Base-by-base conservation (phyloP, 2,888 invertebrate species). In the Pristionchus maxplancki region DNA sequence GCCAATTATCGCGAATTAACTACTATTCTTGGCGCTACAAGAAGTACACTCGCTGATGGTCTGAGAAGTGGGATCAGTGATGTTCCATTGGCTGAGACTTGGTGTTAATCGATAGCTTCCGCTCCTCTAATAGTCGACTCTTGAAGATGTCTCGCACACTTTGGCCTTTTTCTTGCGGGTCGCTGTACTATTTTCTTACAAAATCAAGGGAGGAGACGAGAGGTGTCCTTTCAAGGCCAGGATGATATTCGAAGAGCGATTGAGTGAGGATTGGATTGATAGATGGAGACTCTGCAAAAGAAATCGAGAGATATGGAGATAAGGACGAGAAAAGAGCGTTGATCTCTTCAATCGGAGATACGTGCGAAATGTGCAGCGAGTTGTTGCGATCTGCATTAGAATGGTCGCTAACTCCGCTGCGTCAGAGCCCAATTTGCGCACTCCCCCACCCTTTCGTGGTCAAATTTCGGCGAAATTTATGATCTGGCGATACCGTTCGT, bases 201-300 rank as follows among this genome's bases (percentile, higher is more conserved):
- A 71, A 71, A 34, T 71, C 71, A 31, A 11, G 0, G 24, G n/a
- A n/a, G n/a, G n/a, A n/a, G n/a, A n/a, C n/a, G n/a, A n/a, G n/a
- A 67, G 31, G 2, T 71, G 71, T 71, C 71, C 71, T 71, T 71
- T 37, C 71, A 64, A 34, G 71, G 37, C 71, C 37, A 37, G 71
- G 20, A 37, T 37, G 71, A 71, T 34, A 34, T 31, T 64, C 15
- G 37, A 71, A 20, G 24, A 71, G 71, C 13, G 2, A n/a, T n/a
- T n/a, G 11, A 31, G 31, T 20, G 11, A 34, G n/a, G n/a, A n/a
- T n/a, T 34, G 31, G 64, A 64, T 11, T 9, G 44, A 44, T 44
- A n/a, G 5, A 24, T 58, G 58, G 58, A 64, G 31, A 11, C 64
- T 64, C 20, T 13, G 31, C 64, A 24, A 17, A 58, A 17, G 28